Conservation (phyloP, 2,888 invertebrate species). For the Timandra comae region DNA sequence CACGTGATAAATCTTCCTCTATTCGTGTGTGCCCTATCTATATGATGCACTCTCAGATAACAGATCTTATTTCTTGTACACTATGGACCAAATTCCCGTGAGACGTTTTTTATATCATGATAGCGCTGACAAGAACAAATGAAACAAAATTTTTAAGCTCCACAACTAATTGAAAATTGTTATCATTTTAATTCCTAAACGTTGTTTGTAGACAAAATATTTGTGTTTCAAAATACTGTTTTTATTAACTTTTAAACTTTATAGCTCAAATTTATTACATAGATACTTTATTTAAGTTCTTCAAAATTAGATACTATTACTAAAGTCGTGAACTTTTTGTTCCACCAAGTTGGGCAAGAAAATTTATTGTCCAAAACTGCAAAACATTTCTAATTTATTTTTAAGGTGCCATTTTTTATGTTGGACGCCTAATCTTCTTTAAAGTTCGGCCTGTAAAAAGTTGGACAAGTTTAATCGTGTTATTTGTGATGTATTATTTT, state of each 20-base stretch:
- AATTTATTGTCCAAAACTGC: constrained; percentile 11
- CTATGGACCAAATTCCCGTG: constrained; percentile 54
- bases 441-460: constrained; percentile 13
- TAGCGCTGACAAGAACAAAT: constrained; percentile 24
- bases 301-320: not conserved
- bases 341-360: constrained; percentile 9
- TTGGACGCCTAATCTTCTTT: constrained; percentile 9
- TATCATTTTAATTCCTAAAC: constrained; percentile 16
- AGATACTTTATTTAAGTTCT: not conserved
- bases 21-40: constrained; percentile 53
- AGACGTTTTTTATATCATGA: constrained; percentile 41
- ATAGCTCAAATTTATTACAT: no score
- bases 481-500: constrained; percentile 19
- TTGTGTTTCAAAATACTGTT: constrained; percentile 2
- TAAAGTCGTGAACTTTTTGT: constrained; percentile 5
- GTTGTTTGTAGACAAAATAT: constrained; percentile 12
- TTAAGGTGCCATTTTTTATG: constrained; percentile 11
- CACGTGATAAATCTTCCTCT: constrained; percentile 73
- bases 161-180: constrained; percentile 22
- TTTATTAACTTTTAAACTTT: not conserved
- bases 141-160: constrained; percentile 19
- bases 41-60: constrained; percentile 17
- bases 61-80: constrained; percentile 41
- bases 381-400: constrained; percentile 8
- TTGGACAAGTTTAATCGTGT: constrained; percentile 17